These are phyloP conservation scores for Gymnocypris eckloni DNA, from an alignment of 2,797 vertebrate species.

Conservation along the genomic window DNA sequence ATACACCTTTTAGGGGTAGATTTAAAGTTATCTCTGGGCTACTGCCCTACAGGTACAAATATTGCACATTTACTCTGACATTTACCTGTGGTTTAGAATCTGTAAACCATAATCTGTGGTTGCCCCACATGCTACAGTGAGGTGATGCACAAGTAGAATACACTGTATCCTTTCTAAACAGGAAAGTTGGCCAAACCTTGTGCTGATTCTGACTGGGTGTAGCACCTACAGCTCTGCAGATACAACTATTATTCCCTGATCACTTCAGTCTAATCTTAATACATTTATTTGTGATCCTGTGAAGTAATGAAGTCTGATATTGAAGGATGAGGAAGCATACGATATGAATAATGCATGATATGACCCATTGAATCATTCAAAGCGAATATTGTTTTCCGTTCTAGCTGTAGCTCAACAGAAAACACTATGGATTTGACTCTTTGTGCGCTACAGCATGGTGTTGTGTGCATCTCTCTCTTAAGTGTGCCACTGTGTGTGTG, in stretches of 20 bases:
- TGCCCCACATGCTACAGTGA: not conserved
- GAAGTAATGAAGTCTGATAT: not conserved
- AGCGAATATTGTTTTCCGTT: not conserved
- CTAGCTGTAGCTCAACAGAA: not conserved
- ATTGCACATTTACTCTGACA: not conserved
- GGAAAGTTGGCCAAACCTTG: not conserved
- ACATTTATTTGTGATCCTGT: slow-evolving; percentile 5
- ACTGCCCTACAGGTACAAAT: not conserved
- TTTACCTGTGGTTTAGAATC: not conserved
- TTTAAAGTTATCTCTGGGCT: not conserved
- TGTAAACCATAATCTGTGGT: not conserved
- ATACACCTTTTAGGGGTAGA: too few relatives aligned
- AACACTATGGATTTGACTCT: slow-evolving; percentile 44
- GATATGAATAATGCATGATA: slow-evolving; percentile 28
- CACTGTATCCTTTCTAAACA: not conserved
- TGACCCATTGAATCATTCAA: slow-evolving; percentile 38
- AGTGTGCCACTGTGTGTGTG: slow-evolving; percentile 62
- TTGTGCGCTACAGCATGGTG: slow-evolving; percentile 73
- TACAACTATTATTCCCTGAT: not conserved
- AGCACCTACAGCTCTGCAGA: not conserved
- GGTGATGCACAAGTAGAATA: not conserved
- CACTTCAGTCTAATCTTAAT: not conserved
- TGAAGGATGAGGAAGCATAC: not conserved
- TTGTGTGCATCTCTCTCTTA: slow-evolving; percentile 53
- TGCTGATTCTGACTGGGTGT: not conserved